phyloP scores from a whole-genome alignment of 2,113 vertebrate species.

The Halichoerus grypus region DNA sequence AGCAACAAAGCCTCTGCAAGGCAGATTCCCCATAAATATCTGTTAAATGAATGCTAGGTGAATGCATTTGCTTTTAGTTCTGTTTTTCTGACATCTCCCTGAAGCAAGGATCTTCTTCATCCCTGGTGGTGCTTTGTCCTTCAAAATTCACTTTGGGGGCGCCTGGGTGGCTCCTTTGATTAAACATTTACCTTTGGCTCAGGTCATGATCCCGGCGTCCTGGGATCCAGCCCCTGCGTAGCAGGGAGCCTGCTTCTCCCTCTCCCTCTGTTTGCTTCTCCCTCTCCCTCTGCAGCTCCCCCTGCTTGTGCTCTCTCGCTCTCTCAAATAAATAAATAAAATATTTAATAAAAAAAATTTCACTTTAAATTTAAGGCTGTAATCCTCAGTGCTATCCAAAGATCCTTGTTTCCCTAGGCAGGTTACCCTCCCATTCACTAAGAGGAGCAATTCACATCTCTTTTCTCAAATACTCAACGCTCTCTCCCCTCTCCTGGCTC shows the following conservation, averaged over 20 bases:
- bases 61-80: slow-evolving; percentile 4
- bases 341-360: not conserved
- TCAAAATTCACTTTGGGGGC: not conserved
- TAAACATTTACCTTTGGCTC: not conserved
- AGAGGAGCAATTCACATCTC: not conserved
- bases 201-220: not conserved
- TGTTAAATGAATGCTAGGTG: not conserved
- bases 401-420: not conserved
- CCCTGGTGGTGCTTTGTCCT: not conserved
- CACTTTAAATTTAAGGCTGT: not conserved
- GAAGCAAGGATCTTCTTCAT: not conserved
- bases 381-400: not conserved
- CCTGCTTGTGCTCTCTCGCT: not conserved
- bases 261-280: no score
- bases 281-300: not conserved
- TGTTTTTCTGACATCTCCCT: not conserved
- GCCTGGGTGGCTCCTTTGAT: not conserved
- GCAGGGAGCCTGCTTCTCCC: not conserved
- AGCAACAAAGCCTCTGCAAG: not conserved
- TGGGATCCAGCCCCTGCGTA: not conserved
- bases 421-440: not conserved
- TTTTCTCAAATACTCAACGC: not conserved
- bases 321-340: not conserved
- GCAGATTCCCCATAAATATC: not conserved
- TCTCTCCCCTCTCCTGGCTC: not conserved